These are phyloP conservation scores for Argyra leucocephala DNA, from an alignment of 2,888 invertebrate genomes.

Conservation along the genomic window DNA sequence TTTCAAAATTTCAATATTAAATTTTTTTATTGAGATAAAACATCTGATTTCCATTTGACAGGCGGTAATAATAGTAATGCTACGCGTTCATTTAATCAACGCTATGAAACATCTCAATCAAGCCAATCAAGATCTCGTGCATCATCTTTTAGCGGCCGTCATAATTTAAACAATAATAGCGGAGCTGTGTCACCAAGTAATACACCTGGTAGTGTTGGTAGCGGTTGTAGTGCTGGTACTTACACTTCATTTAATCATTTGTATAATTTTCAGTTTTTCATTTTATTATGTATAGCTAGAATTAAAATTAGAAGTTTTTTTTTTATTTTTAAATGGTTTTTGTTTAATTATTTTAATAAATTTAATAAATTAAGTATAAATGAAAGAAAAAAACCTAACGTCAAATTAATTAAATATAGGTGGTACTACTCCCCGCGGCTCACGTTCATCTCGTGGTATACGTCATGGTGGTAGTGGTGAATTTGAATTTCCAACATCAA, in stretches of 20 bases:
- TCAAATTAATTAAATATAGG: constrained; percentile 23
- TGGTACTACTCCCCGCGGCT: constrained; percentile 42
- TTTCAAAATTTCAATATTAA: too few relatives aligned
- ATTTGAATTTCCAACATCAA: constrained; percentile 34
- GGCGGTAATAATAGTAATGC: constrained; percentile 27
- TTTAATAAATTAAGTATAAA: too few relatives aligned
- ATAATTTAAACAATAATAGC: constrained; percentile 33
- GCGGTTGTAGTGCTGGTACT: constrained; percentile 12
- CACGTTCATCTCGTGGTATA: constrained; percentile 39
- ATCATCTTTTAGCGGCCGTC: constrained; percentile 42
- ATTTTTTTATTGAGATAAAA: neutral
- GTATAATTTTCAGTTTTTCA: neutral
- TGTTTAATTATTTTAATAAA: too few relatives aligned
- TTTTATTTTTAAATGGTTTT: too few relatives aligned
- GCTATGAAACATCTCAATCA: constrained; percentile 50
- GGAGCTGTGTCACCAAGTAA: constrained; percentile 22
- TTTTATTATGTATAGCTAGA: too few relatives aligned
- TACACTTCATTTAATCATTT: neutral
- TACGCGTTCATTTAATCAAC: constrained; percentile 45
- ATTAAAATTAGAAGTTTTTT: too few relatives aligned
- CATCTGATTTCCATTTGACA: neutral
- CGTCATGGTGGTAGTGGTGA: constrained; percentile 48
- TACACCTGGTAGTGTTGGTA: constrained; percentile 17
- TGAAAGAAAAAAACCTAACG: neutral
- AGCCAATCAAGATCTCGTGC: constrained; percentile 36